Conservation (phyloP, 2,113 vertebrate genomes). For the Pseudorectes ferrugineus region DNA sequence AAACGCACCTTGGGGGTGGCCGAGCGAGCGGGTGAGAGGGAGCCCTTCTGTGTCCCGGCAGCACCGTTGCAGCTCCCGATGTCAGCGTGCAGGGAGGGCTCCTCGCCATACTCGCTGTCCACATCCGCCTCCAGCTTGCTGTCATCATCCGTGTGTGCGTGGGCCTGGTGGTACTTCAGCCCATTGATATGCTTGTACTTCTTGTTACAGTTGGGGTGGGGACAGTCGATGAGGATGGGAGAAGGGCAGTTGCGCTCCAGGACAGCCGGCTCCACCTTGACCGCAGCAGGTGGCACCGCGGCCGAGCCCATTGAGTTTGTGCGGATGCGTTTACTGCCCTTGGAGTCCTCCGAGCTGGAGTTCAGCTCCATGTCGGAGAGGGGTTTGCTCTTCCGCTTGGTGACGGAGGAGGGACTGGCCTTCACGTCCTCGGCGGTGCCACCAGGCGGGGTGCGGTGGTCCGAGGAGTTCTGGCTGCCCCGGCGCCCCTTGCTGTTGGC, state of each 20-base stretch:
- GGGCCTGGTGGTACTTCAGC: slow-evolving; percentile 97
- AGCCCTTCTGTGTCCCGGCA: slow-evolving; percentile 86
- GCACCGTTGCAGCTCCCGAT: slow-evolving; percentile 90
- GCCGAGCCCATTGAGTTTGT: slow-evolving; percentile 88
- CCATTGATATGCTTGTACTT: slow-evolving; percentile 99
- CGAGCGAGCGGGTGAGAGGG: slow-evolving; percentile 91
- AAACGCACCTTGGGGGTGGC: slow-evolving; percentile 93
- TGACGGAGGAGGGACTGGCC: slow-evolving; percentile 90
- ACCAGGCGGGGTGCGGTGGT: slow-evolving; percentile 87
- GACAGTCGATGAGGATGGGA: slow-evolving; percentile 96
- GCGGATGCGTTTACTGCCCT: slow-evolving; percentile 96
- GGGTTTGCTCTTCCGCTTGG: slow-evolving; percentile 93
- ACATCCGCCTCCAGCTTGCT: slow-evolving; percentile 91
- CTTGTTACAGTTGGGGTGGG: slow-evolving; percentile 98
- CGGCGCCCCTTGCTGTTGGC: slow-evolving; percentile 94
- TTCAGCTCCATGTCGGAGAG: slow-evolving; percentile 97
- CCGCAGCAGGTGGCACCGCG: slow-evolving; percentile 58
- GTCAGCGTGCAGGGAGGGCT: slow-evolving; percentile 85
- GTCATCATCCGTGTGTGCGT: slow-evolving; percentile 93
- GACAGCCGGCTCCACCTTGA: slow-evolving; percentile 84
- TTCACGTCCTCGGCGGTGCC: slow-evolving; percentile 88
- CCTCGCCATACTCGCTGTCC: slow-evolving; percentile 94
- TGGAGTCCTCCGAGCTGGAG: slow-evolving; percentile 98
- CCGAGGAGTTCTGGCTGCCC: slow-evolving; percentile 94
- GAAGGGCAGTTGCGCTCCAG: slow-evolving; percentile 92